Evolutionary conservation across 2,888 invertebrate species (phyloP), one percentile per base, ranked within the genome.

Genomic region (Tolmerus cingulatus): DNA sequence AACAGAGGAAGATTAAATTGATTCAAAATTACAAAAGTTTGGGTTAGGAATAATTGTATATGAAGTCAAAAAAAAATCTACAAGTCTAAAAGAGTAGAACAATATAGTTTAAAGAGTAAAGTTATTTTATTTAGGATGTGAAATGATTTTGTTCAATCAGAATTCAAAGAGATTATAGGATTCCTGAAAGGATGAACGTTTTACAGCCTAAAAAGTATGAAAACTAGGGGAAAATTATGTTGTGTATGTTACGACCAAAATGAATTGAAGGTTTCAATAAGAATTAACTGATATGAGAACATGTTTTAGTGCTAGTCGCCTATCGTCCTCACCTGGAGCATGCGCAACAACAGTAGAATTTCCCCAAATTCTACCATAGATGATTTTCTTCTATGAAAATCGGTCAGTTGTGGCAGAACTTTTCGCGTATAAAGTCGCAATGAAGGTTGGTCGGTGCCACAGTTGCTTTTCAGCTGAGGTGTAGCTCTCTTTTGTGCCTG

Each of bases 381-480:
- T 19, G 23, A 37, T 7, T 37, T 55, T 66, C 40, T 12, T 37
- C 37, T 66, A 19, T 34, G 57, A 66, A 82, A 82, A 34, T 82
- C 66, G 82, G 82, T 82, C 66, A 82, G 82, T 82, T 82, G 66
- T 82, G 37, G 82, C 40, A 82, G 66, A 82, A 55, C 30, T 9
- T 27, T 66, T 82, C 82, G 57, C 66, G 30, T 37, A 30, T 55
- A 66, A 82, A 82, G 82, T 82, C 57, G 37, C 82, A 37, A 82
- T 82, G 82, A 82, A 57, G 30, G 34, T n/a, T 82, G 82, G n/a
- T 82, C 34, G 51, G 51, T 34, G 23, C 82, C 51, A 23, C 51
- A 82, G 57, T 82, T 55, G 57, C 57, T 66, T 37, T 82, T 66
- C 51, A 57, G 27, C 40, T 57, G 82, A 57, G 66, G 57, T 82